Evolutionary conservation across 1,140 invertebrate species (phyloP), one percentile per base, ranked within the genome.

Genomic region (Ceratina calcarata): DNA sequence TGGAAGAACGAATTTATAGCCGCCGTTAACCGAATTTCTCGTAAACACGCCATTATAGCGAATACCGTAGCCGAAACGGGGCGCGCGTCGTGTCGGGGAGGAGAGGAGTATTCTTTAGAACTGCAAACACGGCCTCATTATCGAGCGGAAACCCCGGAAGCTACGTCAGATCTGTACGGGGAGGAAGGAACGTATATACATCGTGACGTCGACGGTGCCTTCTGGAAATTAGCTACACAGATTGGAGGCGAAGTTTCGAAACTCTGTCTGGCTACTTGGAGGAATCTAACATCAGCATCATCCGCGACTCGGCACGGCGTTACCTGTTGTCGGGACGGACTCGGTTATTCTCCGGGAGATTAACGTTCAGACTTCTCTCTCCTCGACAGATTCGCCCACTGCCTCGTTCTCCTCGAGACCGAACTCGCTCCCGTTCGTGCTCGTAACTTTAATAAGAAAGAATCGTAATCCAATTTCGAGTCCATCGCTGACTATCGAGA

Each of bases 191-290:
- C 45, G 60, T 24, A 37, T 27, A 55, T 60, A 24, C 49, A 58
- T 22, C 24, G 16, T 22, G 53, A 64, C 61, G 72, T 37, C 24
- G 53, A 18, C 58, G 13, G 64, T 73, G 57, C 62, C 71, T 85
- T 81, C 82, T 81, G 64, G 58, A 85, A 85, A 85, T 85, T 85
- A 84, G 82, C 73, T 81, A 45, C 76, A 67, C 18, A 61, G 68
- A 85, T 77, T 82, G 58, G 72, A 8, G 37, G 6, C 53, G 58
- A 82, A 85, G 83, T 85, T 85, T 84, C 60, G 82, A 81, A 85
- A 85, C 83, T 85, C 78, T 45, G 55, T 22, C 68, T 71, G 73
- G 60, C 62, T 75, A 78, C 77, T 77, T 45, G 67, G 58, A 60
- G 64, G 77, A 45, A 64, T 80, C 72, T 68, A 65, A 72, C 82